Base-by-base conservation (phyloP, 2,888 invertebrate species). In the Diplazon laetatorius region DNA sequence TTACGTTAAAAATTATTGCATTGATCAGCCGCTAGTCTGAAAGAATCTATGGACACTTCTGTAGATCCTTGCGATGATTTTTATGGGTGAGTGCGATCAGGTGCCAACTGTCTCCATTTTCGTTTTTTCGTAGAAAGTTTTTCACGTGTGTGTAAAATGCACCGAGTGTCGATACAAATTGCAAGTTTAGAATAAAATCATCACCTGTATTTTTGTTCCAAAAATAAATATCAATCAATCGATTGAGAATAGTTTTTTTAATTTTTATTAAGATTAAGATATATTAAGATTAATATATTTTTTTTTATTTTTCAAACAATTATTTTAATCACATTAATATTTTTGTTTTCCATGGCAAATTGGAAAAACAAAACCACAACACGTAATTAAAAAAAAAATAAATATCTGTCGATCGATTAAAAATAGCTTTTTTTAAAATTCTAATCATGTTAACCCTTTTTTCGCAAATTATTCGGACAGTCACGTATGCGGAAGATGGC, bases 11-110 rank as follows among this genome's bases (percentile, higher is more conserved):
- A 78, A 76, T 78, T 76, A 65, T 80, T 82, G 68, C 78, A 52
- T 83, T 37, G 68, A 50, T 93, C 94, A 80, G 95, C 96, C 8
- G 94, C 95, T 18, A 95, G 95, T 90, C 92, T 96, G 39, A 93
- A 95, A 16, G 92, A 95, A 52, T 94, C 96, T 10, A 95, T 97
- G 94, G 95, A 97, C 88, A 90, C 90, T 65, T 92, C 92, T 30
- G 94, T 93, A 62, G 93, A 96, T 89, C 96, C 97, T 60, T 97
- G 97, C 86, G 94, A 95, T 50, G 94, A 97, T 91, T 97, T 97
- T 91, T 96, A 96, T 90, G 92, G 94, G 93, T 96, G 82, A 89
- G 88, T 85, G 83, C 37, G 8, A 44, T 76, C 44, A 65, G 25
- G 44, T 60, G 10, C n/a, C 59, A 44, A 18, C 9, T 60, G 10